Evolutionary conservation across 2,888 invertebrate genomes (phyloP).

Genomic region (Aphrophora alni): DNA sequence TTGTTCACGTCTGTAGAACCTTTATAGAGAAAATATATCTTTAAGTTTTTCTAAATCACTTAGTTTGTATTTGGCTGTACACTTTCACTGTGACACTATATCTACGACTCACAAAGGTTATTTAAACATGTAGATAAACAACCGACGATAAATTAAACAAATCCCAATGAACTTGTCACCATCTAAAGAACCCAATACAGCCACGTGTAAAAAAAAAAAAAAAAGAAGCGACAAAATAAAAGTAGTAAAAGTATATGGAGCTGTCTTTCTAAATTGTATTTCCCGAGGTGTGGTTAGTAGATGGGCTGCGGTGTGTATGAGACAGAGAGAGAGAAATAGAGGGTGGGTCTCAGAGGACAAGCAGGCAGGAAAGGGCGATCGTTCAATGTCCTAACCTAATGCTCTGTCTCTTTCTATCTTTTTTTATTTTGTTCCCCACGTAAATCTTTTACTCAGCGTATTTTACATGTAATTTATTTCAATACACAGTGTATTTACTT

Average conservation of each 20-base stretch:
- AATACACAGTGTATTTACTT: no score
- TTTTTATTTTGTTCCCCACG: neutral
- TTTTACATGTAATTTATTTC: no score
- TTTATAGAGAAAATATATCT: no score
- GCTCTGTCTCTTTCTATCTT: neutral
- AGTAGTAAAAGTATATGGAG: neutral
- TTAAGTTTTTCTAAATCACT: no score
- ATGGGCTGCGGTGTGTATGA: neutral
- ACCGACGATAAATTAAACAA: no score
- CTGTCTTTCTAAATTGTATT: neutral
- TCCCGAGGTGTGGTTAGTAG: conserved; percentile 2
- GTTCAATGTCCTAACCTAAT: neutral
- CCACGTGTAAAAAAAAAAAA: conserved; percentile 9
- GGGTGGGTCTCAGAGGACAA: neutral
- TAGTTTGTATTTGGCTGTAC: no score
- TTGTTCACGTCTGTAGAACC: no score
- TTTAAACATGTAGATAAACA: no score
- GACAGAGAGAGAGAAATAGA: neutral
- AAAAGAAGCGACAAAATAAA: neutral
- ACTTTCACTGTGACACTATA: no score
- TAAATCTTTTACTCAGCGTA: neutral
- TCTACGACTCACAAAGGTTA: no score
- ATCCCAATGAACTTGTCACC: neutral
- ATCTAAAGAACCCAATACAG: neutral
- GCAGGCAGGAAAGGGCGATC: neutral